Percentiles rank a stretch among this genome's conserved stretches.
phyloP scores from a whole-genome alignment of 2,888 invertebrate species.

The Leptinotarsa peninsularis region DNA sequence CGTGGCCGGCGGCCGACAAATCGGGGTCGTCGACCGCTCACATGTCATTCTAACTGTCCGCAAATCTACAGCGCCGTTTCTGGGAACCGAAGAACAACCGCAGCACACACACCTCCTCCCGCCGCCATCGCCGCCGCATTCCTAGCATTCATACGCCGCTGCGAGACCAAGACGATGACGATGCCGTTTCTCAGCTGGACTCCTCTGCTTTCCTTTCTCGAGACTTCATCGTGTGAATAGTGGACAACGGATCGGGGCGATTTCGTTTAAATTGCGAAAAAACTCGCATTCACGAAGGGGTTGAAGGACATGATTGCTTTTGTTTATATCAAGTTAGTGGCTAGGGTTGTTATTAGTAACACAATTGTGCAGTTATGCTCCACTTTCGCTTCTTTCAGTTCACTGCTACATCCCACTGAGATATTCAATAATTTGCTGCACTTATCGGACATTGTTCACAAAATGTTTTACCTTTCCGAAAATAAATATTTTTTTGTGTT shows the following conservation, averaged over 20 bases:
- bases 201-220: not conserved
- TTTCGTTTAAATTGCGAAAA: not conserved
- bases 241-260: not conserved
- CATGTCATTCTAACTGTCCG: slow-evolving; percentile 65
- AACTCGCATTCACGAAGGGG: not conserved
- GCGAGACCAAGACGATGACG: slow-evolving; percentile 7
- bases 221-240: not conserved
- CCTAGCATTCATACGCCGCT: slow-evolving; percentile 29
- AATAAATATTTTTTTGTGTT: too few species aligned
- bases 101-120: slow-evolving; percentile 40
- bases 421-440: too few species aligned
- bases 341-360: too few species aligned
- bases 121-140: slow-evolving; percentile 50
- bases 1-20: not conserved
- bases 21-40: slow-evolving; percentile 67
- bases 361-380: too few species aligned
- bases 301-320: not conserved
- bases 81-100: slow-evolving; percentile 66
- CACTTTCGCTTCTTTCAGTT: too few species aligned
- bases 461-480: too few species aligned
- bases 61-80: slow-evolving; percentile 61
- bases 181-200: slow-evolving; percentile 19
- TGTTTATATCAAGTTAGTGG: too few species aligned
- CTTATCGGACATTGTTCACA: too few species aligned
- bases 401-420: too few species aligned